Conservation (phyloP, 2,797 vertebrate genomes). For the Malurus leucopterus region DNA sequence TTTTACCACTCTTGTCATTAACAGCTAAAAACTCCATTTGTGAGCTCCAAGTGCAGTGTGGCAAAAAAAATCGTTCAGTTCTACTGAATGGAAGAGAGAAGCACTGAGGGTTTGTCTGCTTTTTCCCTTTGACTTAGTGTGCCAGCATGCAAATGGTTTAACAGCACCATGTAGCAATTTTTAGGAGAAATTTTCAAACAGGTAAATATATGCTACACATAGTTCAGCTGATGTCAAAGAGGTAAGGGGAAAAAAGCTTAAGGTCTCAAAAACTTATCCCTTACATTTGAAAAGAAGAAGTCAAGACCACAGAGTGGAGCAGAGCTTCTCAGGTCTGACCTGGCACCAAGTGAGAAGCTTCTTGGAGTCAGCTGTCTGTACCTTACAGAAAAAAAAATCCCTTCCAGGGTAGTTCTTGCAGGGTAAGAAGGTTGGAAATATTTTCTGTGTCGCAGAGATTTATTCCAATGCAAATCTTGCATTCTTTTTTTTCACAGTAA, state of each 20-base stretch:
- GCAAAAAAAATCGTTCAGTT: neutral
- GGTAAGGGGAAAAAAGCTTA: rapidly evolving
- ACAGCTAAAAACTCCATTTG: neutral
- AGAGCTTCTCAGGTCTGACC: neutral
- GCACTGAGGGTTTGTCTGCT: neutral
- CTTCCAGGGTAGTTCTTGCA: neutral
- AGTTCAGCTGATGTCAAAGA: neutral
- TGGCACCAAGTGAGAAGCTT: neutral
- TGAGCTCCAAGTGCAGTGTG: neutral
- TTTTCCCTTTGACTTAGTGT: neutral
- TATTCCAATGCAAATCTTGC: neutral
- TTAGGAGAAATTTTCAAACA: neutral
- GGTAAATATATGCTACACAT: neutral
- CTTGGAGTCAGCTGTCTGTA: neutral
- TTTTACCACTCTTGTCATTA: neutral
- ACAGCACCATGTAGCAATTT: neutral
- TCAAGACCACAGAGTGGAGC: neutral
- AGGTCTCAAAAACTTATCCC: neutral
- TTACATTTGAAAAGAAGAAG: neutral
- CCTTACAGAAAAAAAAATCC: neutral
- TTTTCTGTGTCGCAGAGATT: neutral
- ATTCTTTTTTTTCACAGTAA: neutral
- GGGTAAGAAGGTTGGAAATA: neutral
- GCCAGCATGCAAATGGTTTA: neutral
- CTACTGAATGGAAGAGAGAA: neutral